A percentile compares a stretch with the other conserved stretches of the same genome.
phyloP scores from a whole-genome alignment of 2,797 vertebrate species.

The Brotula barbata region DNA sequence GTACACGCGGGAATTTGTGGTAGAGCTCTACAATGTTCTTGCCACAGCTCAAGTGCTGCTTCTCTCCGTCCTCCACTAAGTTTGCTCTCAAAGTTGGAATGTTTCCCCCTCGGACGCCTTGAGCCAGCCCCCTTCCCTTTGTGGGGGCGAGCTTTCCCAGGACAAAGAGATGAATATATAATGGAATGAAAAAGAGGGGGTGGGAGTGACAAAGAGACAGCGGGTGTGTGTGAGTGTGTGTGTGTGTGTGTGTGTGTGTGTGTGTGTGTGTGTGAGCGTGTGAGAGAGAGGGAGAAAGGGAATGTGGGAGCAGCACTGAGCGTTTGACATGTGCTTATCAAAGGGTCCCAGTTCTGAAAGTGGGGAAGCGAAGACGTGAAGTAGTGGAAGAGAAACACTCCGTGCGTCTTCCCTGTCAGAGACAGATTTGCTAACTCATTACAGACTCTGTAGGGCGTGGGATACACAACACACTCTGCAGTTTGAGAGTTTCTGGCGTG shows the following conservation, averaged over 20 bases:
- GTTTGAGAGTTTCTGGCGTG: conserved; percentile 55
- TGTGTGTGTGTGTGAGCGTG: conserved; percentile 55
- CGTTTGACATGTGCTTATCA: conserved; percentile 71
- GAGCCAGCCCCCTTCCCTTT: conserved; percentile 65
- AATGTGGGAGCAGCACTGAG: conserved; percentile 52
- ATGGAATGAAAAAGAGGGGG: conserved; percentile 68
- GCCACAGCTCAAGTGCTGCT: conserved; percentile 41
- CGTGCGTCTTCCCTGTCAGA: conserved; percentile 34
- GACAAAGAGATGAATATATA: conserved; percentile 81
- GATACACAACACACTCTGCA: conserved; percentile 40
- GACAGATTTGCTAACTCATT: conserved; percentile 51
- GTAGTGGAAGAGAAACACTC: conserved; percentile 44
- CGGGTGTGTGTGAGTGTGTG: conserved; percentile 43
- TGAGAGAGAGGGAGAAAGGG: conserved; percentile 25
- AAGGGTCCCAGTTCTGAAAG: conserved; percentile 54
- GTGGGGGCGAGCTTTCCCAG: conserved; percentile 76
- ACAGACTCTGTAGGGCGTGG: conserved; percentile 53
- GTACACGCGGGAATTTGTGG: conserved; percentile 43
- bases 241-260: not conserved
- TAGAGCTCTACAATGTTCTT: conserved; percentile 33
- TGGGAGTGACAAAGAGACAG: conserved; percentile 71
- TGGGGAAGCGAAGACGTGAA: conserved; percentile 20
- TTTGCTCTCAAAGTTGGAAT: conserved; percentile 71
- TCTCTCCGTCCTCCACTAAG: conserved; percentile 60
- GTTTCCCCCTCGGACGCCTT: conserved; percentile 65